phyloP scores from a whole-genome alignment of 2,888 invertebrate species.

The Sarcophaga subvicina region DNA sequence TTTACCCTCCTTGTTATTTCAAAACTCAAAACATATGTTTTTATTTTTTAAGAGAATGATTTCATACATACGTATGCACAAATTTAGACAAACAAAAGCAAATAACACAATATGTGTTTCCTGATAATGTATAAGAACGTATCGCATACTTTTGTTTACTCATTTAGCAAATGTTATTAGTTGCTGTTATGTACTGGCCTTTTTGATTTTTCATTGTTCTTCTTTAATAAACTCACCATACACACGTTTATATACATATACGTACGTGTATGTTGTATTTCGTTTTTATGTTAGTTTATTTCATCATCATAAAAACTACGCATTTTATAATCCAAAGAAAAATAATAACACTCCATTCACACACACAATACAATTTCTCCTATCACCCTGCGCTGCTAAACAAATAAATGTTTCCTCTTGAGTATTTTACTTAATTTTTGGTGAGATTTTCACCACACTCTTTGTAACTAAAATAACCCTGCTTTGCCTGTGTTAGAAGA shows the following conservation, averaged over 20 bases:
- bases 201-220: too few relatives aligned
- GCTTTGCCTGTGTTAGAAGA: too few relatives aligned
- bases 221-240: neutral
- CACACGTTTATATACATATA: neutral
- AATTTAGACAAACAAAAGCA: neutral
- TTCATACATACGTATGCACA: too few relatives aligned
- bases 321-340: constrained; percentile 33
- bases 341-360: neutral
- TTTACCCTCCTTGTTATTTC: too few relatives aligned
- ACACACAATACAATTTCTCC: neutral
- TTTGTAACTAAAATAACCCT: too few relatives aligned
- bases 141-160: neutral
- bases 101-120: neutral
- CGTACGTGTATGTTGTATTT: neutral
- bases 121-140: neutral
- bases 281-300: constrained; percentile 23
- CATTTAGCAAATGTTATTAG: neutral
- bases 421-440: neutral
- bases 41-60: too few relatives aligned
- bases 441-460: neutral
- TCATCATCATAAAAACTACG: constrained; percentile 55
- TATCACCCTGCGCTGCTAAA: neutral
- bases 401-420: neutral
- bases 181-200: neutral
- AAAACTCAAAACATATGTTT: too few relatives aligned